Percentiles rank a stretch among this genome's conserved stretches.
These are phyloP conservation scores for Chrysocyon brachyurus DNA, from an alignment of 2,797 vertebrate genomes.

Conservation along the genomic window DNA sequence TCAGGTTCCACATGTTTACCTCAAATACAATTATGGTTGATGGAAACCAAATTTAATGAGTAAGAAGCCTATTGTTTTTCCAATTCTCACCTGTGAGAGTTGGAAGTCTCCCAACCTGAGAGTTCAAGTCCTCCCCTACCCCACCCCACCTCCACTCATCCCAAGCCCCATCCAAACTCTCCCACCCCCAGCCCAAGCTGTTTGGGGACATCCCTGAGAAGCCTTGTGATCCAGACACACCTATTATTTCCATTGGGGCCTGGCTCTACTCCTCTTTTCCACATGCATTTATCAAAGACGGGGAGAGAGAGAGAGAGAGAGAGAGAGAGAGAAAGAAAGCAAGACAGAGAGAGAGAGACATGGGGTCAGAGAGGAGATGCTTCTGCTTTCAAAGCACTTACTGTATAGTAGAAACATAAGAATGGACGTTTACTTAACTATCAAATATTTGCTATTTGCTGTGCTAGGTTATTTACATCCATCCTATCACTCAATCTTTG, in stretches of 20 bases:
- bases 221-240: background rate
- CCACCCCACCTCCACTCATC: too few relatives aligned
- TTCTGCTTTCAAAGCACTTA: slow-evolving; percentile 16
- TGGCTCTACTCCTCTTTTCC: background rate
- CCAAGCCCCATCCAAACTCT: background rate
- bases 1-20: background rate
- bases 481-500: background rate
- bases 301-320: too few relatives aligned
- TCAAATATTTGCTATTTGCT: background rate
- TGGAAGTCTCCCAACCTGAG: too few relatives aligned
- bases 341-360: background rate
- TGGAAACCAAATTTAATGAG: slow-evolving; percentile 46
- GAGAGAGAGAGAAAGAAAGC: too few relatives aligned
- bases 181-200: background rate
- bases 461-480: background rate
- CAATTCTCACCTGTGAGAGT: background rate
- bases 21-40: slow-evolving; percentile 28
- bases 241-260: background rate
- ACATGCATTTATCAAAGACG: background rate
- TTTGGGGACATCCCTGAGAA: background rate
- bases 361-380: background rate
- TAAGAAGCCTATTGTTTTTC: slow-evolving; percentile 4
- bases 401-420: background rate
- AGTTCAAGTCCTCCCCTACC: background rate
- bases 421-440: background rate